Base-by-base conservation (phyloP, 2,797 vertebrate genomes). In the Melanotaenia boesemani region DNA sequence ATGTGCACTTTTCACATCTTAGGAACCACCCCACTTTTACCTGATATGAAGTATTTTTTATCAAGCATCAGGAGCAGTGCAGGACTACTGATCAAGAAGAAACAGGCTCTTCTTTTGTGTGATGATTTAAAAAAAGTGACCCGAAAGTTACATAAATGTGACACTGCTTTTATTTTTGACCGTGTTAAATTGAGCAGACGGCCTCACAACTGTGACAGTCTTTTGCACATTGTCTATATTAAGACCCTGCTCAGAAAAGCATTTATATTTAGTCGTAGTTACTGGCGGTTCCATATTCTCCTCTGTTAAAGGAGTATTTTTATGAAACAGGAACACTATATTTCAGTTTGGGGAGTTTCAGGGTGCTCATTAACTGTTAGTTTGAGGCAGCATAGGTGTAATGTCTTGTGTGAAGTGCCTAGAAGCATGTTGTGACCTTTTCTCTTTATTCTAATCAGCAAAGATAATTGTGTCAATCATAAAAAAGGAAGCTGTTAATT, bases 171-270 rank as follows among this genome's bases (percentile, higher is more conserved):
- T 7, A 92, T 93, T 94, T 94, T 90, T 88, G 85, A 89, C 72
- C 1, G 56, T 85, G 90, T 93, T 93, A 93, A 94, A 93, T 90
- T 88, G 86, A 92, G 91, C 89, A 86, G 84, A 83, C 85, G 37
- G 87, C 88, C 85, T 92, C 79, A 87, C 90, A 86, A 93, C 88
- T 94, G 90, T 91, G 92, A 93, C 92, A 90, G 88, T 87, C 91
- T 91, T 94, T 94, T 86, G 83, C 94, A 94, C 90, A 62, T 91
- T 79, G 84, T 90, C 92, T 94, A 94, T 95, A 94, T 93, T 93
- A 95, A 95, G 93, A 83, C 66, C 80, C 82, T 82, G 87, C 93
- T 94, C 92, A 93, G 91, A 94, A 94, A 93, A 89, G 80, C 85
- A 71, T 87, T 93, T 95, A 94, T 93, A 93, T 93, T 91, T 95